A percentile compares a stretch with the other conserved stretches of the same genome.
phyloP scores from a whole-genome alignment of 2,113 vertebrate genomes.

The Climacteris rufus region DNA sequence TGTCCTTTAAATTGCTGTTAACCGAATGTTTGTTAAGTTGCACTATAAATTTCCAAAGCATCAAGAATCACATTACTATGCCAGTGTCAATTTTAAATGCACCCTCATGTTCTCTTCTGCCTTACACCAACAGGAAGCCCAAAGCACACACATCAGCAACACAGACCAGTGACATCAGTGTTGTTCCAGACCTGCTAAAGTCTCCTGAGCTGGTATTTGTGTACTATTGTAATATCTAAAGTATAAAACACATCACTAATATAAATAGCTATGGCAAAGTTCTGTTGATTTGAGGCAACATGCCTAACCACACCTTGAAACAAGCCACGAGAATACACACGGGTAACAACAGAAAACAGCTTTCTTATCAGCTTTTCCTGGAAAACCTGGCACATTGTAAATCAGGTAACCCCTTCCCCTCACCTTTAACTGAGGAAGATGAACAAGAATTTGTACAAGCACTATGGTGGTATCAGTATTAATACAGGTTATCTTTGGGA shows the following conservation, averaged over 20 bases:
- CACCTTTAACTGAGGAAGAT: neutral
- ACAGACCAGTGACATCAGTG: too few species aligned
- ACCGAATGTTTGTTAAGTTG: neutral
- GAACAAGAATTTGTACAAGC: neutral
- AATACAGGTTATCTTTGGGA: rapidly evolving
- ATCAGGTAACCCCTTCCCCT: neutral
- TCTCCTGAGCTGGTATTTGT: neutral
- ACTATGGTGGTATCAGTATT: neutral
- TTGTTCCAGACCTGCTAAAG: neutral
- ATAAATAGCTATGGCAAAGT: neutral
- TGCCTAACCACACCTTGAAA: neutral
- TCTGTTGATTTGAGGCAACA: neutral
- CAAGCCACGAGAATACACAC: neutral
- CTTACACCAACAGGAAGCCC: neutral
- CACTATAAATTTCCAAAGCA: neutral
- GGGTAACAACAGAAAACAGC: neutral
- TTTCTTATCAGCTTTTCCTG: neutral
- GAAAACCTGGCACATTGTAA: neutral
- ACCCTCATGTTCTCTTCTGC: neutral
- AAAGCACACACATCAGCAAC: neutral
- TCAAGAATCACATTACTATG: neutral
- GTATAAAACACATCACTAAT: neutral
- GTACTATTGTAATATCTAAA: neutral
- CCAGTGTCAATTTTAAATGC: neutral
- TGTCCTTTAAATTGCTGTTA: neutral